A percentile compares a stretch with the other conserved stretches of the same genome.
Evolutionary conservation across 2,797 vertebrate species (phyloP).

Genomic region (Rhadinocentrus ornatus): DNA sequence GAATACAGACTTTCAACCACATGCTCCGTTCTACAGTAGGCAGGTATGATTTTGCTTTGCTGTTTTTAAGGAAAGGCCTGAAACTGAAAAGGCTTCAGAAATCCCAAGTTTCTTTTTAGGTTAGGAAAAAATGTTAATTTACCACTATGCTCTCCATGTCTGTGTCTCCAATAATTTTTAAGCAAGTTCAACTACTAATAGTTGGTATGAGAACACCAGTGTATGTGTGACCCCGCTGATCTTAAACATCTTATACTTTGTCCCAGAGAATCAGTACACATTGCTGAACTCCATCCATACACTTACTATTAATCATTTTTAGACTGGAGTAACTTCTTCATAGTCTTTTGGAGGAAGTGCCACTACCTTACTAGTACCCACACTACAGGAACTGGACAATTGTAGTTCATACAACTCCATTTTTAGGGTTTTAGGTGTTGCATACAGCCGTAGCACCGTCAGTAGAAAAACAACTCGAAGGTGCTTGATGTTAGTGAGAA

Average conservation of each 20-base stretch:
- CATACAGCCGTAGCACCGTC: too few species aligned
- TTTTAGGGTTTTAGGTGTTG: too few species aligned
- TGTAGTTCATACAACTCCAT: too few species aligned
- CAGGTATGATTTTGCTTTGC: conserved; percentile 20
- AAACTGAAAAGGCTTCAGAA: neutral
- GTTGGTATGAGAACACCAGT: neutral
- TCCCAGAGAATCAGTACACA: neutral
- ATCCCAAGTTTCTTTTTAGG: neutral
- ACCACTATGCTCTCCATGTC: too few species aligned
- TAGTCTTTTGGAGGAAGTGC: neutral
- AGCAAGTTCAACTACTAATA: neutral
- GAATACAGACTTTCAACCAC: neutral
- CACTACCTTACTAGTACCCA: neutral
- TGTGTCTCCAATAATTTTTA: neutral
- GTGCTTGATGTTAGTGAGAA: too few species aligned
- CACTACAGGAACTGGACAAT: too few species aligned
- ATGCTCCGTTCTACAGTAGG: neutral
- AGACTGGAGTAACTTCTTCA: neutral
- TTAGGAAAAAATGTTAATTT: neutral
- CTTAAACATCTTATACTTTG: too few species aligned
- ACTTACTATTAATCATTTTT: neutral
- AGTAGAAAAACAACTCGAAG: too few species aligned
- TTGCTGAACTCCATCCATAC: neutral
- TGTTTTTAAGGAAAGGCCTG: conserved; percentile 7
- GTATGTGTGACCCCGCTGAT: neutral